A percentile compares a stretch with the other conserved stretches of the same genome.
Evolutionary conservation across 2,113 vertebrate species (phyloP).

Genomic region (Rynchops niger): DNA sequence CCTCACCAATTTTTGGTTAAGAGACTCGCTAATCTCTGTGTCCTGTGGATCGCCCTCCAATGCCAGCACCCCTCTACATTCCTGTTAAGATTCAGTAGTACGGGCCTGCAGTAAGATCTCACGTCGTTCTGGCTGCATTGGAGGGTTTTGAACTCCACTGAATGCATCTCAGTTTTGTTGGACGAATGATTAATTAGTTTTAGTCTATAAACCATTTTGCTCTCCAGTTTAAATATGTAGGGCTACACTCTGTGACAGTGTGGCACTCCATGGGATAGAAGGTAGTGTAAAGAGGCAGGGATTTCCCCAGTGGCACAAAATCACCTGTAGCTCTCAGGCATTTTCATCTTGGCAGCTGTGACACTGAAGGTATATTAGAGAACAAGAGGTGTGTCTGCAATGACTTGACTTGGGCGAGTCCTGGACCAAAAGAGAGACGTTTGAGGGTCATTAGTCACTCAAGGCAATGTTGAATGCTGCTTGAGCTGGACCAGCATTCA

Average conservation of each 20-base stretch:
- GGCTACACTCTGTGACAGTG: background rate
- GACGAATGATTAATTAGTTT: background rate
- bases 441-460: background rate
- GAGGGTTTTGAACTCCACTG: background rate
- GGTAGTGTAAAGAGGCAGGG: background rate
- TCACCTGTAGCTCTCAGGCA: background rate
- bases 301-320: background rate
- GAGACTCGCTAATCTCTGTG: background rate
- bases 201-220: background rate
- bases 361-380: background rate
- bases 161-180: background rate
- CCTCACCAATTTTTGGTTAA: background rate
- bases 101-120: background rate
- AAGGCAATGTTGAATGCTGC: background rate
- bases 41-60: background rate
- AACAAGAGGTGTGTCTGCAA: background rate
- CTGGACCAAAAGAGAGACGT: background rate
- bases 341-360: background rate
- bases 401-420: background rate
- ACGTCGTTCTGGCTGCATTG: background rate
- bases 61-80: background rate
- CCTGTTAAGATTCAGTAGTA: background rate
- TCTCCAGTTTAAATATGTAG: background rate
- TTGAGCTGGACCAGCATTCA: background rate
- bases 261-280: background rate